A percentile compares a stretch with the other conserved stretches of the same genome.
Evolutionary conservation across 2,888 invertebrate species (phyloP).

Genomic region (Hyposoter dolosus): DNA sequence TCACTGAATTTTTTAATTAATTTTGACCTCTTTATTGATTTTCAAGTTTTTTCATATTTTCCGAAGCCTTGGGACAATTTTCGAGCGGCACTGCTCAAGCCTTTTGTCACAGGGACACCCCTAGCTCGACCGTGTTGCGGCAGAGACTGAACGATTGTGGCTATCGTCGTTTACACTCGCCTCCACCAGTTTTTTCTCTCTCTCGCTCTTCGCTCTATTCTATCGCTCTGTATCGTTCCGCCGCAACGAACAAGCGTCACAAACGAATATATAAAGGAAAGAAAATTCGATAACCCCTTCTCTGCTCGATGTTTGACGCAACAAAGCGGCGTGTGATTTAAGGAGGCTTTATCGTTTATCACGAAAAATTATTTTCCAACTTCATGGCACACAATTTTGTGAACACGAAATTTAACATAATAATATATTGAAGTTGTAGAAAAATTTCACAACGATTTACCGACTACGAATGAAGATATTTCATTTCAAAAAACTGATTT

Average conservation of each 20-base stretch:
- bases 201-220: not conserved
- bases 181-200: not conserved
- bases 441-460: no score
- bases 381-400: no score
- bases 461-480: no score
- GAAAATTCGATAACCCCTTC: slow-evolving; percentile 49
- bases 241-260: slow-evolving; percentile 7
- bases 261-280: slow-evolving; percentile 1
- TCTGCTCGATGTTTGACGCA: not conserved
- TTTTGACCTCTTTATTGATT: no score
- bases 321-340: not conserved
- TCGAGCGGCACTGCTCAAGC: not conserved
- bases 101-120: not conserved
- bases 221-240: slow-evolving; percentile 8
- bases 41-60: not conserved
- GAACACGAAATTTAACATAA: no score
- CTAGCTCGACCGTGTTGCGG: slow-evolving; percentile 20
- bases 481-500: no score
- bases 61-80: not conserved
- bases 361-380: no score
- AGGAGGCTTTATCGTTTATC: not conserved
- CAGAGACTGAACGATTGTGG: slow-evolving; percentile 10
- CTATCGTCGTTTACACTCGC: slow-evolving; percentile 32
- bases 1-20: not conserved
- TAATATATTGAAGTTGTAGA: no score